phyloP scores from a whole-genome alignment of 2,888 invertebrate species.

The Eurytoma adleriae region DNA sequence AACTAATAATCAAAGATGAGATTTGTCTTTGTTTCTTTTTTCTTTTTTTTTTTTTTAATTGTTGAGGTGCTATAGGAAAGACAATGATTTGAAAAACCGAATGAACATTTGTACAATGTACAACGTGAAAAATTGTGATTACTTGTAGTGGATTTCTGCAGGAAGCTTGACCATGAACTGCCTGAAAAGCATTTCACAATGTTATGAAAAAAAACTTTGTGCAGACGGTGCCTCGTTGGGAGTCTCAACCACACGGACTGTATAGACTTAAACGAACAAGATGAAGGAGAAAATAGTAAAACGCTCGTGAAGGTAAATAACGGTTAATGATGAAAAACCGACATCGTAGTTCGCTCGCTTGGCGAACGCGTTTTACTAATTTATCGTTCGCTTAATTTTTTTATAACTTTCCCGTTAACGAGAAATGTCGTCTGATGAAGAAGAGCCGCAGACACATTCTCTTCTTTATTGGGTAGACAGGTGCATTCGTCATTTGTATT shows the following conservation, averaged over 20 bases:
- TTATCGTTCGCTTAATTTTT: slow-evolving; percentile 45
- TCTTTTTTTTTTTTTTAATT: slow-evolving; percentile 30
- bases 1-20: slow-evolving; percentile 46
- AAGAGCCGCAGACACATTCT: slow-evolving; percentile 38
- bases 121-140: slow-evolving; percentile 67
- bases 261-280: slow-evolving; percentile 44
- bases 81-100: slow-evolving; percentile 45
- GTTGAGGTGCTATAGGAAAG: slow-evolving; percentile 52
- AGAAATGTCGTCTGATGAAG: slow-evolving; percentile 31
- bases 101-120: slow-evolving; percentile 59
- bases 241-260: slow-evolving; percentile 45
- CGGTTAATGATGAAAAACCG: background rate
- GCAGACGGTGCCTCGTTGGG: slow-evolving; percentile 54
- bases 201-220: slow-evolving; percentile 52
- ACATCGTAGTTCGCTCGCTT: slow-evolving; percentile 18
- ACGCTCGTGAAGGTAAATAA: slow-evolving; percentile 11
- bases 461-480: slow-evolving; percentile 51
- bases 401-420: slow-evolving; percentile 37
- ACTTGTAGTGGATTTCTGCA: slow-evolving; percentile 67
- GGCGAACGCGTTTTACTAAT: slow-evolving; percentile 38
- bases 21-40: slow-evolving; percentile 47
- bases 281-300: slow-evolving; percentile 44
- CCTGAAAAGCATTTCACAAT: slow-evolving; percentile 64
- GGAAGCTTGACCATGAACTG: slow-evolving; percentile 64
- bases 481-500: slow-evolving; percentile 44